Evolutionary conservation across 2,113 vertebrate species (phyloP).

Genomic region (Fulica atra): DNA sequence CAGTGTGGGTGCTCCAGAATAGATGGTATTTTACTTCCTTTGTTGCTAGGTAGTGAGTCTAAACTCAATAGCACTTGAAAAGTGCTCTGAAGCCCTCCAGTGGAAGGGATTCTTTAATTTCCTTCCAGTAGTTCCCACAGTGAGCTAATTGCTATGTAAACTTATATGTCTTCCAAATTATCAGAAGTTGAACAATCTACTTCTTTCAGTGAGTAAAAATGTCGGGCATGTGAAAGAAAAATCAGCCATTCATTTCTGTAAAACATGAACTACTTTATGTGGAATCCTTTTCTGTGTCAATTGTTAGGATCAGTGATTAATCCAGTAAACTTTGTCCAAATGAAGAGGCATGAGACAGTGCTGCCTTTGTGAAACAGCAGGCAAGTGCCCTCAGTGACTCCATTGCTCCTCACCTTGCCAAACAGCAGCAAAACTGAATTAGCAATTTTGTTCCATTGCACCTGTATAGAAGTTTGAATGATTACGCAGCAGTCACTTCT

Average conservation of each 20-base stretch:
- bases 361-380: neutral
- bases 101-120: slow-evolving; percentile 28
- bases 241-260: neutral
- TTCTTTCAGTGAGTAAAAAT: neutral
- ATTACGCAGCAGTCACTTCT: neutral
- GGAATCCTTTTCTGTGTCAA: neutral
- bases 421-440: neutral
- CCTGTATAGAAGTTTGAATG: neutral
- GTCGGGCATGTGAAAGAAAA: neutral
- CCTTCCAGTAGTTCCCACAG: slow-evolving; percentile 1
- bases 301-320: neutral
- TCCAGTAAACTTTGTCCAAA: neutral
- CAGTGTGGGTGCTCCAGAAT: neutral
- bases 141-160: neutral
- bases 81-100: neutral
- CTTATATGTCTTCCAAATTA: slow-evolving; percentile 31
- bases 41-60: neutral
- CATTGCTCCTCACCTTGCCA: neutral
- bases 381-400: neutral
- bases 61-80: slow-evolving; percentile 15
- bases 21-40: neutral
- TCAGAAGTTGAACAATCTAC: neutral
- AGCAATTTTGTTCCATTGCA: neutral
- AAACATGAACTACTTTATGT: neutral
- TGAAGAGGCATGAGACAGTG: accelerated